Evolutionary conservation across 2,113 vertebrate genomes (phyloP).

Genomic region (Anas platyrhynchos): DNA sequence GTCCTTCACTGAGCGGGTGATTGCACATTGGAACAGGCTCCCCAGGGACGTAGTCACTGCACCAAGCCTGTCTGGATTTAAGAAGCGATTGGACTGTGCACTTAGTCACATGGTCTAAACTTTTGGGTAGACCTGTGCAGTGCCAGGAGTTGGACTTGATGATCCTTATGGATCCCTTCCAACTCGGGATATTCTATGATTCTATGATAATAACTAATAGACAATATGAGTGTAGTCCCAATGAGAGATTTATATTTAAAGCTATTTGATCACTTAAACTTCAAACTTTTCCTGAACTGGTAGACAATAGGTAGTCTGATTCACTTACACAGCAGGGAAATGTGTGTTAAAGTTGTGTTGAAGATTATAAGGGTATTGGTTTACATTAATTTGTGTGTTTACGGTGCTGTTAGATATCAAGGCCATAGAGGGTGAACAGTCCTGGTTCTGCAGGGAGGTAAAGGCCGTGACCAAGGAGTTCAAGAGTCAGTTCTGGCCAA

Average conservation of each 20-base stretch:
- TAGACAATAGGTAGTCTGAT: neutral
- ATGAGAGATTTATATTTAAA: neutral
- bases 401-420: accelerated
- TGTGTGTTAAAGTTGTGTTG: neutral
- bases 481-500: neutral
- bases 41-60: too few relatives aligned
- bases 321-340: neutral
- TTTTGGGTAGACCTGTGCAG: too few relatives aligned
- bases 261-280: neutral
- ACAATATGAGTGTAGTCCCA: neutral
- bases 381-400: neutral
- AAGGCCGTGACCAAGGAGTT: neutral
- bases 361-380: neutral
- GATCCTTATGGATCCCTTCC: too few relatives aligned
- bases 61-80: too few relatives aligned
- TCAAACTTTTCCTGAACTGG: neutral
- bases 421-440: neutral
- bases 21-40: too few relatives aligned
- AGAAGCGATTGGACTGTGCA: too few relatives aligned
- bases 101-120: too few relatives aligned
- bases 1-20: too few relatives aligned
- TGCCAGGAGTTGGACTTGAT: too few relatives aligned
- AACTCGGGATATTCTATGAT: too few relatives aligned
- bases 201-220: neutral
- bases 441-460: neutral